Evolutionary conservation across 1,140 invertebrate genomes (phyloP), one percentile per base, ranked within the genome.

Genomic region (Gryon sp.): DNA sequence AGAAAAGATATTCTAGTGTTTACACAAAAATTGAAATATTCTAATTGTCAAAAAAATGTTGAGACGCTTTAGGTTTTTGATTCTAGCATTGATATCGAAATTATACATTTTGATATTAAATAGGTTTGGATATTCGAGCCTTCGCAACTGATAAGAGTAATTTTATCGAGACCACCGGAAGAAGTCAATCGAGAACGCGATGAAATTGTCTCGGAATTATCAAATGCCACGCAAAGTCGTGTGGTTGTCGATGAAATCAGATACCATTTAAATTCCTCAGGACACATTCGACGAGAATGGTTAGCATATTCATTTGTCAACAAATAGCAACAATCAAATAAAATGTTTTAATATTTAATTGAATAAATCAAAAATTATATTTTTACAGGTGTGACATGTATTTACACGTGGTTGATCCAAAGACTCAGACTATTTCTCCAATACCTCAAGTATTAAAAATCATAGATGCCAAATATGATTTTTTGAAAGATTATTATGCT

Each of bases 91-190:
- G n/a, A n/a, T n/a, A n/a, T n/a, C n/a, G n/a, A n/a, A 32, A 32
- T 40, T 6, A 2, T 2, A 6, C 46, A 62, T 57, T 68, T 38
- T 32, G 4, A 50, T n/a, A n/a, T n/a, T n/a, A n/a, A 73, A 34
- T 55, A 96, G 94, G 87, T 96, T 4, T 97, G 95, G 95, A 92
- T 97, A 15, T 95, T 95, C 66, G 94, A 95, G 79, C 91, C 92
- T 0, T 91, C 93, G 0, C 94, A 96, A 66, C 86, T 96, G 12
- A 93, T 96, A 38, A 89, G 94, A 43, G 92, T 97, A 16, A 95
- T 96, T 63, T 85, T 96, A 12, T 95, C 95, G 0, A 90, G 94
- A 77, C 91, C 95, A 28, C 92, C 92, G 2, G 90, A 93, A 80
- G 90, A 93, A 83, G 94, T 95, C 0, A 90, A 92, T 75, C 88